These are phyloP conservation scores for Allygus modestus DNA, from an alignment of 2,888 invertebrate species.

Conservation along the genomic window DNA sequence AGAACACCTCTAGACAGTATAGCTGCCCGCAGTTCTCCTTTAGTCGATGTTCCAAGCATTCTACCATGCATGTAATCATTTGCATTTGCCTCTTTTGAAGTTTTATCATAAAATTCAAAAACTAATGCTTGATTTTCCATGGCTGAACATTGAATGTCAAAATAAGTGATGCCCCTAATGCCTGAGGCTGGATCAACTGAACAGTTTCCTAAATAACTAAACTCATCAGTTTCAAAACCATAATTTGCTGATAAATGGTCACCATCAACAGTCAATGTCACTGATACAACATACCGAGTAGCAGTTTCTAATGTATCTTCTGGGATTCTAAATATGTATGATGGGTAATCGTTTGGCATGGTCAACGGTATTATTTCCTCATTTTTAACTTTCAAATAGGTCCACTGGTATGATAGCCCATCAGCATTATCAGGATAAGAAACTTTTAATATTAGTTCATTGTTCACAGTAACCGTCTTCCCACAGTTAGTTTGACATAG, in stretches of 20 bases:
- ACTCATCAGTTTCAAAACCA: slow-evolving; percentile 3
- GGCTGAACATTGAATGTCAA: not conserved
- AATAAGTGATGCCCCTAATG: not conserved
- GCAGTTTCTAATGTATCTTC: not conserved
- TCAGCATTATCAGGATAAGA: not conserved
- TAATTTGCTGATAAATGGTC: not conserved
- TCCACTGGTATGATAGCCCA: not conserved
- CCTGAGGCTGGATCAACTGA: not conserved
- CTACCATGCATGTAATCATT: not conserved
- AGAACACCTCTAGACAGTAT: slow-evolving; percentile 3
- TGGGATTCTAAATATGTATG: slow-evolving; percentile 5
- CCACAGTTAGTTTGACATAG: not conserved
- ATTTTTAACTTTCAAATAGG: not conserved
- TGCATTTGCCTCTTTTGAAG: not conserved
- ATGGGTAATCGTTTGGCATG: not conserved
- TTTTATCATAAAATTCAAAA: slow-evolving; percentile 22
- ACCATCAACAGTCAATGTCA: not conserved
- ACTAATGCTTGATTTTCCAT: not conserved
- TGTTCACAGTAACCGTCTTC: not conserved
- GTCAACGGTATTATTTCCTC: not conserved
- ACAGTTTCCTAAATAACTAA: not conserved
- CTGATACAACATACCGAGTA: not conserved
- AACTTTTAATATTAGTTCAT: not conserved
- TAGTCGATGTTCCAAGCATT: not conserved
- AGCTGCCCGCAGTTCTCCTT: not conserved